Base-by-base conservation (phyloP, 2,888 invertebrate species). In the Pilophorus perplexus region DNA sequence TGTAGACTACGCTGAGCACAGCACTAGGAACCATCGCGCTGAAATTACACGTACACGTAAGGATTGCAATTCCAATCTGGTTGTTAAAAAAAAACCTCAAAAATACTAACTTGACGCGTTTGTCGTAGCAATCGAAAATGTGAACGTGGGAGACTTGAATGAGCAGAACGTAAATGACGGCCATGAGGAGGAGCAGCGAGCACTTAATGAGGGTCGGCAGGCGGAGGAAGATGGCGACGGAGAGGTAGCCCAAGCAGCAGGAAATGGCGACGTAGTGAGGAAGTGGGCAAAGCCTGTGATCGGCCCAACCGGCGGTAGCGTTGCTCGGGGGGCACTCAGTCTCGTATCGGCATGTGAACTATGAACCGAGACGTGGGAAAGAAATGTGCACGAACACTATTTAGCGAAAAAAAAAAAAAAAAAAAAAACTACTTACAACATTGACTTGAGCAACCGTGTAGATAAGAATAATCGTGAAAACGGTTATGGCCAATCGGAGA, bases 371-470 rank as follows among this genome's bases (percentile, higher is more conserved):
- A 25, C 28, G 2, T 20, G 37, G 10, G 37, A 54, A 54, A 54
- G 2, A 54, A 6, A 28, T 12, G 18, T 33, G 33, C 6, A 33
- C 33, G 33, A 6, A 54, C 4, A 33, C 10, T 50, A 27, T 14
- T 50, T 16, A 71, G 3, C 8, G 23, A 46, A 46, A 2, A n/a
- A 5, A 46, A 5, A 23, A 20, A n/a, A n/a, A n/a, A n/a, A n/a
- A n/a, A n/a, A n/a, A n/a, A n/a, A n/a, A n/a, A 12, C 33, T 37
- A 84, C 90, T 84, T 80, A 93, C 93, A 81, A 93, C 90, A 82
- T 94, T 94, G 69, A 93, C 90, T 80, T 93, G 93, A 55, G 91
- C 90, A 70, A 93, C 90, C 52, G 91, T 88, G 77, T 93, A 93
- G 33, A 93, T 86, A 67, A 93, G 81, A 8, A 93, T 84, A 68